Percentiles rank a stretch among this genome's conserved stretches.
Evolutionary conservation across 2,113 vertebrate genomes (phyloP).

Genomic region (Pteronura brasiliensis): DNA sequence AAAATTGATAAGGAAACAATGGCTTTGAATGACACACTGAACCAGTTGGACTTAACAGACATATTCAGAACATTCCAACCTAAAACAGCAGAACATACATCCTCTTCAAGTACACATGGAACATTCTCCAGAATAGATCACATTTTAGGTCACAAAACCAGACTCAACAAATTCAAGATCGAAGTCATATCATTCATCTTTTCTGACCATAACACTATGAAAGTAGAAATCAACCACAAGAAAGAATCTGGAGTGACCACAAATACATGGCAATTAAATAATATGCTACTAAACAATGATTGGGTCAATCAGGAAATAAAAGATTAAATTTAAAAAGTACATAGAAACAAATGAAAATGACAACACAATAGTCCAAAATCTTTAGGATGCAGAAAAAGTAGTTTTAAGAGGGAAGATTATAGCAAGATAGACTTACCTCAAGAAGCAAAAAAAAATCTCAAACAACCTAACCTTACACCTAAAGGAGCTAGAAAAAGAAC

Average conservation of each 20-base stretch:
- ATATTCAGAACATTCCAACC: not conserved
- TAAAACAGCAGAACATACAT: not conserved
- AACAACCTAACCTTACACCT: not conserved
- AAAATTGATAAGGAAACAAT: not conserved
- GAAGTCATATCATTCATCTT: not conserved
- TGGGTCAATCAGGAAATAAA: not conserved
- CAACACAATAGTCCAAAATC: not conserved
- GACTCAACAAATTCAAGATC: not conserved
- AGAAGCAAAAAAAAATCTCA: not conserved
- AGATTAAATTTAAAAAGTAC: not conserved
- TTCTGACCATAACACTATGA: not conserved
- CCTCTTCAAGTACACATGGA: not conserved
- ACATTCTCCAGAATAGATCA: not conserved
- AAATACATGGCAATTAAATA: not conserved
- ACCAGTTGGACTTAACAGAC: not conserved
- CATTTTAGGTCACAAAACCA: not conserved
- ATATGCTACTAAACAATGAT: not conserved
- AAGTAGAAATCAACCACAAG: not conserved
- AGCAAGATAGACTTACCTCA: not conserved
- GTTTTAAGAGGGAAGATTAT: not conserved
- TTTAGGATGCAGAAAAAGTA: not conserved
- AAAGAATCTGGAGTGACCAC: not conserved
- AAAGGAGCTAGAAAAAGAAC: not conserved
- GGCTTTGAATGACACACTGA: not conserved
- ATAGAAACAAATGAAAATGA: not conserved